Evolutionary conservation across 2,113 vertebrate species (phyloP), one percentile per base, ranked within the genome.

Genomic region (Hippolais icterina): DNA sequence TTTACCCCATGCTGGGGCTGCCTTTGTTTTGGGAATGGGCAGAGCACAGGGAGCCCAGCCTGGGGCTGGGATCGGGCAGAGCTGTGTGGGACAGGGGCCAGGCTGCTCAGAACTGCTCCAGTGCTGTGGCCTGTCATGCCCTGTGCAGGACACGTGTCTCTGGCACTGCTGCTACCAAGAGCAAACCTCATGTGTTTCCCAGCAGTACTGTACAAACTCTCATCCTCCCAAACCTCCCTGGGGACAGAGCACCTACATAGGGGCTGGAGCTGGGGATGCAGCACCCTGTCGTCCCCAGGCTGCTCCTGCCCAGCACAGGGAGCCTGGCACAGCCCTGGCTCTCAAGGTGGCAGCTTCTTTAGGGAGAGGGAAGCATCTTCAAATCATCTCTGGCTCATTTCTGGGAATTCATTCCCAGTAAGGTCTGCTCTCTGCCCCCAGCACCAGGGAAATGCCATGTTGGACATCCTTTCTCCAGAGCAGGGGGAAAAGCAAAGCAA

Each of bases 31-130:
- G 39, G 52, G 61, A 52, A 13, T 0, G 0, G 1, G 41, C 70
- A 11, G 29, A 35, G 44, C 35, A 11, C 3, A 1, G 12, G 25
- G 63, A 22, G 37, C 75, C 0, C 3, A 71, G 60, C 60, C 19
- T 0, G 0, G 72, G 33, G 52, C 86, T 70, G 69, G 54, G 56
- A 17, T 56, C 0, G 0, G 35, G 78, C 77, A 83, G 80, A 79
- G 79, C 61, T 37, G 54, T 44, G 65, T 31, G 63, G 33, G 24
- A 54, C 7, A 14, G 52, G 66, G 27, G 28, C 47, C 1, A 8
- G 9, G 54, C 68, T 89, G 63, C 66, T 49, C 2, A 2, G 28
- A 53, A 12, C 47, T 59, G 17, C 65, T 35, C 31, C 3, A 2
- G n/a, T 33, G 47, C 65, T 7, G 1, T 29, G 78, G n/a, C 27